Evolutionary conservation across 2,888 invertebrate genomes (phyloP).

Genomic region (Phortica magna): DNA sequence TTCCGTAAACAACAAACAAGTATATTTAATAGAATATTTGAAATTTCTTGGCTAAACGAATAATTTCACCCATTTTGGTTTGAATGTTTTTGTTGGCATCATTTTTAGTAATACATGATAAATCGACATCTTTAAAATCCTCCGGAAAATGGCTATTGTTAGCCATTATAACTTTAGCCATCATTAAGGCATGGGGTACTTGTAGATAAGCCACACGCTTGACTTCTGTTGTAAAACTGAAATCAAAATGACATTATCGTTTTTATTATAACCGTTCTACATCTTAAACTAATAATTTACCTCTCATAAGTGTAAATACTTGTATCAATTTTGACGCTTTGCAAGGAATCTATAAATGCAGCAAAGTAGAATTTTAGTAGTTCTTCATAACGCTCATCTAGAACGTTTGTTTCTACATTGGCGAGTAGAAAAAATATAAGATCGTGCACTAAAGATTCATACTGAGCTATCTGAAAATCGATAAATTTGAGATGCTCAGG

Average conservation of each 20-base stretch:
- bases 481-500: conserved; percentile 80
- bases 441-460: conserved; percentile 80
- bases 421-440: conserved; percentile 80
- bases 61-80: conserved; percentile 58
- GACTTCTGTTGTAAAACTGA: conserved; percentile 76
- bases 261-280: neutral
- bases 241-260: neutral
- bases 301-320: conserved; percentile 76
- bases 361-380: conserved; percentile 80
- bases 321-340: conserved; percentile 75
- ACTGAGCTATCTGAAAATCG: conserved; percentile 81
- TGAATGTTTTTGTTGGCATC: conserved; percentile 56
- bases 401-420: conserved; percentile 78
- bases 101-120: conserved; percentile 69
- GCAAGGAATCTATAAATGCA: conserved; percentile 78
- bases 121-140: conserved; percentile 78
- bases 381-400: conserved; percentile 78
- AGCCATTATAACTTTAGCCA: conserved; percentile 79
- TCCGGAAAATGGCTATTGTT: conserved; percentile 78
- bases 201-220: conserved; percentile 77
- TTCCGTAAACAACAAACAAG: too few relatives aligned
- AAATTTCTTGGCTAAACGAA: conserved; percentile 66
- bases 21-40: conserved; percentile 62
- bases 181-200: conserved; percentile 78
- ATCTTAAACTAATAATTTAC: conserved; percentile 57